Conservation (phyloP, 2,113 vertebrate genomes). For the Bubo scandiacus region DNA sequence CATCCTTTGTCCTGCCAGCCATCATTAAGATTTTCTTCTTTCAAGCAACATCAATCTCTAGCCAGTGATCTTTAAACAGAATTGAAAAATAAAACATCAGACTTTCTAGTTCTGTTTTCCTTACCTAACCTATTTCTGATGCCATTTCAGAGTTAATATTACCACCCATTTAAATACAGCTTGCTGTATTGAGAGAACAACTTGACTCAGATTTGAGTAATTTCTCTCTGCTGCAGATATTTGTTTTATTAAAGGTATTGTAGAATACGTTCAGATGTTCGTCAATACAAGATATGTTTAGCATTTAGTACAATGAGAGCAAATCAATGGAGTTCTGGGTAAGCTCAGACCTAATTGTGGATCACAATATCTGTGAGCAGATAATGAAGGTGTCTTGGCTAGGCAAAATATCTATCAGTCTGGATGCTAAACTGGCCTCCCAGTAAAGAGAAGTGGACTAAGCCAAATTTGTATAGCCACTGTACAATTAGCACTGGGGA, state of each 20-base stretch:
- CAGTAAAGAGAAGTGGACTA: not conserved
- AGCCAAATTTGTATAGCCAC: not conserved
- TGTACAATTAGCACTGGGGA: accelerated
- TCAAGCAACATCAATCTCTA: not conserved
- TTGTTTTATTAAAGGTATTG: not conserved
- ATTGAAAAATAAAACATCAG: not conserved
- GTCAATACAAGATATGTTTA: not conserved
- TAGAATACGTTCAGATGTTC: not conserved
- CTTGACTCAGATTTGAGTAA: constrained; percentile 6
- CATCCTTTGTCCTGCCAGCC: not conserved
- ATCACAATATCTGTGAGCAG: not conserved
- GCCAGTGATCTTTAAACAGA: not conserved
- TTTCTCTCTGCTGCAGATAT: not conserved
- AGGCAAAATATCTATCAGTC: not conserved
- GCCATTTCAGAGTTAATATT: not conserved
- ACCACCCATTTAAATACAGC: not conserved
- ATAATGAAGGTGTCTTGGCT: not conserved
- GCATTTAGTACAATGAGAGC: not conserved
- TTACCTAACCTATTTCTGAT: not conserved
- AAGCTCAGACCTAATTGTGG: not conserved
- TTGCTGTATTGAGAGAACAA: not conserved
- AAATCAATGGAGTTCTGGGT: not conserved
- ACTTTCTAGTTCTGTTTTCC: not conserved
- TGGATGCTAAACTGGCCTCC: not conserved
- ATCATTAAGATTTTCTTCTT: not conserved